Evolutionary conservation across 1,140 invertebrate species (phyloP), one percentile per base, ranked within the genome.

Genomic region (Idris sp.): DNA sequence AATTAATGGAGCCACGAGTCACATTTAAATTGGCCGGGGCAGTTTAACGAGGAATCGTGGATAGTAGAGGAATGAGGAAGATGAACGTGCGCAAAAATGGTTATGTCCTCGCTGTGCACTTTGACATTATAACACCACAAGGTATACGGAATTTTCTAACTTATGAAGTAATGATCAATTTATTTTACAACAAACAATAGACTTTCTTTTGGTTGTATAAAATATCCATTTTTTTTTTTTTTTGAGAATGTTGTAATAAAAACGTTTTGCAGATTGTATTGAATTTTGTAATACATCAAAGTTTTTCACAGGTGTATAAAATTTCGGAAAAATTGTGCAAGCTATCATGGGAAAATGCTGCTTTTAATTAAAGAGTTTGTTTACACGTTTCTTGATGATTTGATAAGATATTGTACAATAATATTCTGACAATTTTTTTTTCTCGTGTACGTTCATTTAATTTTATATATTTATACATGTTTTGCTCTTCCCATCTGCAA

Each of bases 1-100:
- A 64, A 73, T 65, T 73, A 73, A 73, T 73, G 51, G 69, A 64
- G 51, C 59, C 53, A 73, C 69, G 59, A 73, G 59, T 64, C 59
- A 59, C 58, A 73, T 64, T 73, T 65, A 59, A 73, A 65, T 62
- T 64, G 53, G 38, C 53, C 58, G 46, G 0, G 11, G 51, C 44
- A 35, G 38, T 49, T 53, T 64, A 73, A 73, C 59, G 43, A 73
- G 69, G 22, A 59, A 65, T 73, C 59, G 41, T 31, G 28, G 35
- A 59, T n/a, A 35, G 7, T n/a, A 35, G 7, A 59, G 35, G 58
- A 51, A 64, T 64, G 49, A 73, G 69, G 58, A 64, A 64, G 69
- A 73, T 41, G 41, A 71, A 58, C 33, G 44, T 28, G 43, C 35
- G 30, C 22, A 56, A 35, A 36, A 51, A 28, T 8, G 53, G 10